Conservation (phyloP, 2,888 invertebrate species). For the Proisotoma minuta region DNA sequence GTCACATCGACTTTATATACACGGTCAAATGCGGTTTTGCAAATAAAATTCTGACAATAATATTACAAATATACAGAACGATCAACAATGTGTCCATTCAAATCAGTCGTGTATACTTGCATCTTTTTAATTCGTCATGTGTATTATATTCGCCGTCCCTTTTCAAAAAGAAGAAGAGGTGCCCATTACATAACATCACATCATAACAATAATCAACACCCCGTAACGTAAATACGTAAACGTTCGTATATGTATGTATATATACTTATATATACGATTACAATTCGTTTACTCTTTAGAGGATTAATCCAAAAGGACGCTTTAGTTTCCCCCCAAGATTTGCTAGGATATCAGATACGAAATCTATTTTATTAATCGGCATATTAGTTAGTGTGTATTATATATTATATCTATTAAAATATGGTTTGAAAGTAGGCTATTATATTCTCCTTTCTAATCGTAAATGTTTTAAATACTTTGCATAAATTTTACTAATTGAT, state of each 20-base stretch:
- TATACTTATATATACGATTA: no score
- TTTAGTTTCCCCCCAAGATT: no score
- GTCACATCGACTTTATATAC: constrained; percentile 31
- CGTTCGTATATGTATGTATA: no score
- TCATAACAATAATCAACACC: neutral
- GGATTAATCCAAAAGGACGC: no score
- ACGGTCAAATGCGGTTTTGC: constrained; percentile 20
- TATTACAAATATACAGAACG: constrained; percentile 8
- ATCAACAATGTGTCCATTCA: constrained; percentile 10
- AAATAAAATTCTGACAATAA: constrained; percentile 14
- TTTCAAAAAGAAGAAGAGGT: neutral
- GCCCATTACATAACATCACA: neutral
- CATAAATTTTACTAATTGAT: constrained; percentile 10
- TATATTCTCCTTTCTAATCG: constrained; percentile 10
- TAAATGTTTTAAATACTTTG: constrained; percentile 15
- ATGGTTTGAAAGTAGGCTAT: constrained; percentile 4
- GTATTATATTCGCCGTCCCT: constrained; percentile 3
- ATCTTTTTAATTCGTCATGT: neutral
- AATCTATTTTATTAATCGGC: no score
- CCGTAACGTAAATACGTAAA: constrained; percentile 16
- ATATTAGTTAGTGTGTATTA: no score
- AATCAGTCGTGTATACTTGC: constrained; percentile 11
- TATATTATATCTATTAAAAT: no score
- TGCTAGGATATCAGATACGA: no score
- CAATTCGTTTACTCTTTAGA: no score